These are phyloP conservation scores for Octonoba sinensis DNA, from an alignment of 2,888 invertebrate species.

Conservation along the genomic window DNA sequence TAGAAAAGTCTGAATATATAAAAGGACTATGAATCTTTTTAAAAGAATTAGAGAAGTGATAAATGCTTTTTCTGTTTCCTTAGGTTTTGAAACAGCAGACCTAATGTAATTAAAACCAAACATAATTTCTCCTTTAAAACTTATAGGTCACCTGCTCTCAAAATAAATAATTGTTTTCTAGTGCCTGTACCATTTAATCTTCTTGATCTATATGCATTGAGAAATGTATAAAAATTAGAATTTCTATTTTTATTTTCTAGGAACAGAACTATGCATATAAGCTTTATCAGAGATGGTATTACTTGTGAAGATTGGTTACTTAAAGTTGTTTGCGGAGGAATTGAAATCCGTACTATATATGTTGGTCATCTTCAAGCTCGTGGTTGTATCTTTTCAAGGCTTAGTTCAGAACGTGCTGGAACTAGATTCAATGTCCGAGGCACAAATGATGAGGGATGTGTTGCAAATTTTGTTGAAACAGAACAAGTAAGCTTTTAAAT, in stretches of 20 bases:
- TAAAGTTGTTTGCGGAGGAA: slow-evolving; percentile 96
- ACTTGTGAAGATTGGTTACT: slow-evolving; percentile 92
- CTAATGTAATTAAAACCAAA: no score
- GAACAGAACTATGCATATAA: slow-evolving; percentile 95
- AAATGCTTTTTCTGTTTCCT: no score
- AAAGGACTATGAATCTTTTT: no score
- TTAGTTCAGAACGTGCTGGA: slow-evolving; percentile 98
- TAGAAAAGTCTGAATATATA: no score
- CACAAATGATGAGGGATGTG: slow-evolving; percentile 98
- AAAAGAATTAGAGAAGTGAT: no score
- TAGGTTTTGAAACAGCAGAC: no score
- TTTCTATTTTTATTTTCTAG: slow-evolving; percentile 71
- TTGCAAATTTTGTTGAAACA: slow-evolving; percentile 99
- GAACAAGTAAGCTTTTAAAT: slow-evolving; percentile 83
- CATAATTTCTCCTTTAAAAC: no score
- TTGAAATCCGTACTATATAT: slow-evolving; percentile 98
- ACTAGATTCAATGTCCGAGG: slow-evolving; percentile 98
- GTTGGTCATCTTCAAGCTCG: slow-evolving; percentile 94
- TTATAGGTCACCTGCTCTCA: no score
- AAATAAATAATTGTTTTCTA: no score
- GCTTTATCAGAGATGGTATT: slow-evolving; percentile 90
- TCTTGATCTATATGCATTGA: no score
- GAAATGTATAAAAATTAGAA: no score
- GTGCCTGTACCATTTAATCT: no score
- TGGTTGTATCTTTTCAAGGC: slow-evolving; percentile 93